Evolutionary conservation across 2,888 invertebrate species (phyloP).

Genomic region (Polyploca ridens): DNA sequence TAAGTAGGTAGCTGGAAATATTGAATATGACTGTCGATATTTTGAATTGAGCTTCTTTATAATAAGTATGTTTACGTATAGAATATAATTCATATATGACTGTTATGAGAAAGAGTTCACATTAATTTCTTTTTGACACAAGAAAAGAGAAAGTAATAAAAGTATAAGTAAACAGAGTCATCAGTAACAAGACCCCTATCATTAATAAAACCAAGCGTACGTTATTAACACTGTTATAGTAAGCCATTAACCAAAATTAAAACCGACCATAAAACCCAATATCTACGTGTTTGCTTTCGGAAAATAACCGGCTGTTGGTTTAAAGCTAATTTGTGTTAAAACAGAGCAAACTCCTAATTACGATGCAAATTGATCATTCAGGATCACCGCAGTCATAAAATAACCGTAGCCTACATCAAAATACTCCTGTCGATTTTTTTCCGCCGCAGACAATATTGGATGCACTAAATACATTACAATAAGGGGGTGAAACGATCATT

Average conservation of each 20-base stretch:
- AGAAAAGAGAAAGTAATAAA: background rate
- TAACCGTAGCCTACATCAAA: constrained; percentile 46
- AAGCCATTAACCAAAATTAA: constrained; percentile 5
- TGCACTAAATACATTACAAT: background rate
- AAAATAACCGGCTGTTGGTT: constrained; percentile 57
- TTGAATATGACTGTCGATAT: background rate
- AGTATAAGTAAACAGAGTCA: background rate
- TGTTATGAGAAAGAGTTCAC: background rate
- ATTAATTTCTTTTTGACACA: background rate
- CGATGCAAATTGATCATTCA: constrained; percentile 79
- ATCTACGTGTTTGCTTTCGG: constrained; percentile 46
- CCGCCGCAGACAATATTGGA: background rate
- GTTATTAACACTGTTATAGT: constrained; percentile 4
- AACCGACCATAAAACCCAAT: constrained; percentile 33
- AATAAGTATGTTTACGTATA: background rate
- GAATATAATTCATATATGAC: background rate
- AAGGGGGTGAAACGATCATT: constrained; percentile 24
- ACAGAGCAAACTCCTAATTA: constrained; percentile 74
- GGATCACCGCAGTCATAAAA: constrained; percentile 70
- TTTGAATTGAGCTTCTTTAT: too few species aligned
- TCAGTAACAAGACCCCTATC: background rate
- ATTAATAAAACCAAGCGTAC: background rate
- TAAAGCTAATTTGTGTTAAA: constrained; percentile 75
- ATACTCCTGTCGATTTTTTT: constrained; percentile 28
- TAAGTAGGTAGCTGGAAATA: constrained; percentile 26